Evolutionary conservation across 1,140 invertebrate genomes (phyloP).

Genomic region (Penaeus chinensis): DNA sequence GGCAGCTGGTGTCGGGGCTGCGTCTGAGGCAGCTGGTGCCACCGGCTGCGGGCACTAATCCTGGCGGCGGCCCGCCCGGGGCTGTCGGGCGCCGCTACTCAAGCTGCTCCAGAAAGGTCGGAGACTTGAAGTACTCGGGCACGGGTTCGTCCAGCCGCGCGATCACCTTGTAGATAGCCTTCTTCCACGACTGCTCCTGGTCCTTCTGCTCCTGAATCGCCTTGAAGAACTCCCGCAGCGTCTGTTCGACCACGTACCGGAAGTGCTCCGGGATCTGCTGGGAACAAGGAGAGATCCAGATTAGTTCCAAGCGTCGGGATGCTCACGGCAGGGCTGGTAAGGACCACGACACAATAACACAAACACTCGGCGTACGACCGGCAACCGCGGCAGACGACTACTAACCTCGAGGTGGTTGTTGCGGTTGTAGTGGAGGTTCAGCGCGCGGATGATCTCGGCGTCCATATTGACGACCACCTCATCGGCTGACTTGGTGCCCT

Average conservation of each 20-base stretch:
- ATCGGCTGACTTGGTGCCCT: conserved; percentile 92
- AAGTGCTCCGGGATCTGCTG: conserved; percentile 96
- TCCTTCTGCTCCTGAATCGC: conserved; percentile 96
- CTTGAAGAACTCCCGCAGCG: conserved; percentile 97
- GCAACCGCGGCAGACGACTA: conserved; percentile 65
- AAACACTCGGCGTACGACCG: no score
- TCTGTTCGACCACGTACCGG: conserved; percentile 95
- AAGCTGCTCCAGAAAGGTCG: conserved; percentile 98
- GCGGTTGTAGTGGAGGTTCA: conserved; percentile 99
- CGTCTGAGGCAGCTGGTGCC: conserved; percentile 40
- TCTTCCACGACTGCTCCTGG: conserved; percentile 99
- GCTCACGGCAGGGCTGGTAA: neutral
- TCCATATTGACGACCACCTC: conserved; percentile 94
- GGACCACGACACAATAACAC: no score
- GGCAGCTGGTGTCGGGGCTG: conserved; percentile 18
- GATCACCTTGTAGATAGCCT: conserved; percentile 99
- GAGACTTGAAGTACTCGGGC: conserved; percentile 99
- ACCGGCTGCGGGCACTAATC: conserved; percentile 22
- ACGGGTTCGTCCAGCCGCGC: conserved; percentile 97
- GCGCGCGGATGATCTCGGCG: conserved; percentile 96
- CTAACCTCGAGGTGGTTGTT: conserved; percentile 99
- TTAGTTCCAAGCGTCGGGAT: neutral
- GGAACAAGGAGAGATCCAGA: neutral
- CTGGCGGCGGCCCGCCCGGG: conserved; percentile 37
- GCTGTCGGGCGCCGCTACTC: conserved; percentile 76